These are phyloP conservation scores for Larimichthys polyactis DNA, from an alignment of 2,113 vertebrate species.

Conservation along the genomic window DNA sequence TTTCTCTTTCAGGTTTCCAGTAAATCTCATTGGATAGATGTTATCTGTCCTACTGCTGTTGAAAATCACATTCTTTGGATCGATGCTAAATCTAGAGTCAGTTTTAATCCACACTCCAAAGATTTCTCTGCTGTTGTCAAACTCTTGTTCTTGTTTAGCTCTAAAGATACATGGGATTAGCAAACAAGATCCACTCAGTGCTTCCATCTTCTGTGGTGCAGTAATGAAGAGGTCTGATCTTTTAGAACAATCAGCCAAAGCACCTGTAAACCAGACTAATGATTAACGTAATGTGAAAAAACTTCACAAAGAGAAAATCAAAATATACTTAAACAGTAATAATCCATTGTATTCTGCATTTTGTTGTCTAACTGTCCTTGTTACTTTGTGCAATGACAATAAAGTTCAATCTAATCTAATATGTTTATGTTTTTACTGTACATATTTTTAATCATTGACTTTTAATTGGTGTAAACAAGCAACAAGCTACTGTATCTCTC, in stretches of 20 bases:
- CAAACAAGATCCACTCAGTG: constrained; percentile 50
- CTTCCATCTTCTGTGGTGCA: constrained; percentile 14
- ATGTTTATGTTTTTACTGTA: too few relatives aligned
- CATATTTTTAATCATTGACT: too few relatives aligned
- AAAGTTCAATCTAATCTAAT: too few relatives aligned
- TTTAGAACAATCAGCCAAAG: fast-evolving
- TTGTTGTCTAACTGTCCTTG: background rate
- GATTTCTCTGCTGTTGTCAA: fast-evolving
- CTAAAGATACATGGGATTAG: constrained; percentile 66
- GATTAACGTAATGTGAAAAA: background rate
- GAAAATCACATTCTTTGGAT: background rate
- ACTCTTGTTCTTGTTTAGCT: background rate
- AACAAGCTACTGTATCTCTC: too few relatives aligned
- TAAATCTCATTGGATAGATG: constrained; percentile 26
- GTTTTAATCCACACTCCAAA: constrained; percentile 55
- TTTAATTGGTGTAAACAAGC: too few relatives aligned
- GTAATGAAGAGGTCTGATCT: fast-evolving
- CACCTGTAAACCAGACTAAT: constrained; percentile 28
- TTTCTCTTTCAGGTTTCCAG: constrained; percentile 46
- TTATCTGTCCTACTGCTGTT: fast-evolving
- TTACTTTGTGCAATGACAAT: background rate
- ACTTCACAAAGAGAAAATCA: background rate
- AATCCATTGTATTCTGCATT: too few relatives aligned
- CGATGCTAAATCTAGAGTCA: fast-evolving
- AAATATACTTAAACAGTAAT: background rate